These are phyloP conservation scores for Edolisoma coerulescens DNA, from an alignment of 2,113 vertebrate species.

Conservation along the genomic window DNA sequence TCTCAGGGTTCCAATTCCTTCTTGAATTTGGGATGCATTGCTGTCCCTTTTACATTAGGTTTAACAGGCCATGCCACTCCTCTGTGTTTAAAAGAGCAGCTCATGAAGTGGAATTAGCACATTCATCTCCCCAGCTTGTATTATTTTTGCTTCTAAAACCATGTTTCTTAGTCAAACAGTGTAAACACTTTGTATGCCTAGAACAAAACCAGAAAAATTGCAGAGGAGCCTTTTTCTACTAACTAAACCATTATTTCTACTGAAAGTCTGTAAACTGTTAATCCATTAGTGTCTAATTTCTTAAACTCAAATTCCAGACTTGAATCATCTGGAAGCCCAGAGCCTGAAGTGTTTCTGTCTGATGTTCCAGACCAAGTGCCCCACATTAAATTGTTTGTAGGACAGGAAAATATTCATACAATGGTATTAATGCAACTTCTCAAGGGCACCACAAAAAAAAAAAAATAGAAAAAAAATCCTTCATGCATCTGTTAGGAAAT, in stretches of 20 bases:
- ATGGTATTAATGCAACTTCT: neutral
- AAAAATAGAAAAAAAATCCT: neutral
- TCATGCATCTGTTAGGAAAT: slow-evolving; percentile 33
- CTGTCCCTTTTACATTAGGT: neutral
- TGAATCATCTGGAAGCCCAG: neutral
- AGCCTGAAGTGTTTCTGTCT: slow-evolving; percentile 1
- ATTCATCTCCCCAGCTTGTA: neutral
- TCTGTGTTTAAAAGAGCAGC: neutral
- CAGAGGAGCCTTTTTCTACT: neutral
- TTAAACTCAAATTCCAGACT: neutral
- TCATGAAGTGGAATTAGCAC: neutral
- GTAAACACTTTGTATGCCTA: neutral
- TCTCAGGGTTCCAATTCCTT: neutral
- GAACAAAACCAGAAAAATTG: neutral
- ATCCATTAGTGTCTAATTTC: neutral
- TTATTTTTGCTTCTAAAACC: neutral
- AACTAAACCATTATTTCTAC: neutral
- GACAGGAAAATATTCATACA: slow-evolving; percentile 20
- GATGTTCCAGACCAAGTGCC: slow-evolving; percentile 6
- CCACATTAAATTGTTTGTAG: slow-evolving; percentile 1
- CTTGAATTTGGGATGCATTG: neutral
- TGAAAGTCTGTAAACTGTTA: slow-evolving; percentile 1
- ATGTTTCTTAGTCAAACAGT: neutral
- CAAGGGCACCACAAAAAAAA: neutral
- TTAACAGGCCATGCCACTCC: neutral